A percentile compares a stretch with the other conserved stretches of the same genome.
Evolutionary conservation across 2,888 invertebrate species (phyloP).

Genomic region (Cataglyphis livida): DNA sequence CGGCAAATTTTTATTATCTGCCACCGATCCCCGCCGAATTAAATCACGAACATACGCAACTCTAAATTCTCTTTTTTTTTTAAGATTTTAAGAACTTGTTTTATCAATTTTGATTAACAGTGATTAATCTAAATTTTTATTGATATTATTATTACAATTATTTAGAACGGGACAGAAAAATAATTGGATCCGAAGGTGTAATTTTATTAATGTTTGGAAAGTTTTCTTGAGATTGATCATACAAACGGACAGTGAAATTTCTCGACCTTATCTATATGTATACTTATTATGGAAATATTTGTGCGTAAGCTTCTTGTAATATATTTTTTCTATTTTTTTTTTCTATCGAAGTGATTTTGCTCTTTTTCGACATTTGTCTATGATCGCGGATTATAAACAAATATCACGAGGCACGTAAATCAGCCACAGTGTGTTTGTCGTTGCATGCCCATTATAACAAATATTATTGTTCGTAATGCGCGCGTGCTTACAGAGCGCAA

Average conservation of each 20-base stretch:
- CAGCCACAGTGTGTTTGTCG: slow-evolving; percentile 31
- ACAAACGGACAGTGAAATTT: not conserved
- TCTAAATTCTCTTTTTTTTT: not conserved
- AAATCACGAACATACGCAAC: not conserved
- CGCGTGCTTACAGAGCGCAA: slow-evolving; percentile 10
- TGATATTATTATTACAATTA: not conserved
- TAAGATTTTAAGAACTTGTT: not conserved
- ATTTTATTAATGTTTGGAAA: not conserved
- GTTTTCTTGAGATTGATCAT: not conserved
- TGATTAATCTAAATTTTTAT: not conserved
- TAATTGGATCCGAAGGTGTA: not conserved
- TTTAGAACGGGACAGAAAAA: not conserved
- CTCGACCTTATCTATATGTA: not conserved
- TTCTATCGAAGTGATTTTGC: not conserved
- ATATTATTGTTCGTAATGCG: not conserved
- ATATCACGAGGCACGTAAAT: slow-evolving; percentile 15
- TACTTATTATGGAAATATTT: not conserved
- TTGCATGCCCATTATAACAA: slow-evolving; percentile 31
- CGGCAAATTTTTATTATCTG: slow-evolving; percentile 13
- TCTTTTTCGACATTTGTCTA: not conserved
- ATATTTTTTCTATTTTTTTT: not conserved
- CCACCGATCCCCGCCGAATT: slow-evolving; percentile 15
- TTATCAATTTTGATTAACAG: not conserved
- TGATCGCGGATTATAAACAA: slow-evolving; percentile 21
- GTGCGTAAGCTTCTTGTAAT: not conserved